These are phyloP conservation scores for Stegostoma tigrinum DNA, from an alignment of 2,113 vertebrate genomes.

Conservation along the genomic window DNA sequence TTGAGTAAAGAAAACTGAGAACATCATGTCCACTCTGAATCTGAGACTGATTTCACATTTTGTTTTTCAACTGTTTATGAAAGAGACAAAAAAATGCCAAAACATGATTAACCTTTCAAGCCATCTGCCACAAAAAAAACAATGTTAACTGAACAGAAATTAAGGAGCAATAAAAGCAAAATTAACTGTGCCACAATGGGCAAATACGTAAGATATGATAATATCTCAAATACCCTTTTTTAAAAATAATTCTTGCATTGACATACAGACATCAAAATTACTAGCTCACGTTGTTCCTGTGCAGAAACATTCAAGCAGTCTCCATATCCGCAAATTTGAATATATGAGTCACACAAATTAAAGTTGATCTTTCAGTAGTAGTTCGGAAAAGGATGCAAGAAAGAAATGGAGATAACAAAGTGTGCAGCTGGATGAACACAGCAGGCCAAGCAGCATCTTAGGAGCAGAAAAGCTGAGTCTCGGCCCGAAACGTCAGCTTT, in stretches of 20 bases:
- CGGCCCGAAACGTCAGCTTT: too few relatives aligned
- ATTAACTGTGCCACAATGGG: background rate
- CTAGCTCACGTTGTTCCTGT: background rate
- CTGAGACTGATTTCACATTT: background rate
- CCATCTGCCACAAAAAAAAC: background rate
- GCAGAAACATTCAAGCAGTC: background rate
- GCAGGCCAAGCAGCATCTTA: too few relatives aligned
- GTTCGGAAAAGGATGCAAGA: background rate
- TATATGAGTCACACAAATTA: background rate
- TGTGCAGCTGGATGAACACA: too few relatives aligned
- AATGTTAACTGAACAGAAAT: background rate
- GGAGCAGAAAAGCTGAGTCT: too few relatives aligned
- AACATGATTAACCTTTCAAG: background rate
- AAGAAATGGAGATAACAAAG: background rate
- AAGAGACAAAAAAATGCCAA: slow-evolving; percentile 1
- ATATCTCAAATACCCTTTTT: background rate
- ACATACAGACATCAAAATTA: background rate
- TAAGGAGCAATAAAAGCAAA: background rate
- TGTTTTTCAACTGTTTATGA: background rate
- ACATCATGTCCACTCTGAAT: background rate
- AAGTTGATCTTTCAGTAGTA: background rate
- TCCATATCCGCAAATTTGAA: background rate
- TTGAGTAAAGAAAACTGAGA: background rate
- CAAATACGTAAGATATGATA: background rate
- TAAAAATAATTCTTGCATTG: background rate